These are phyloP conservation scores for Phacellophora camtschatica DNA, from an alignment of 30 jellyfish, hydroid and myxozoan species.

Conservation along the genomic window DNA sequence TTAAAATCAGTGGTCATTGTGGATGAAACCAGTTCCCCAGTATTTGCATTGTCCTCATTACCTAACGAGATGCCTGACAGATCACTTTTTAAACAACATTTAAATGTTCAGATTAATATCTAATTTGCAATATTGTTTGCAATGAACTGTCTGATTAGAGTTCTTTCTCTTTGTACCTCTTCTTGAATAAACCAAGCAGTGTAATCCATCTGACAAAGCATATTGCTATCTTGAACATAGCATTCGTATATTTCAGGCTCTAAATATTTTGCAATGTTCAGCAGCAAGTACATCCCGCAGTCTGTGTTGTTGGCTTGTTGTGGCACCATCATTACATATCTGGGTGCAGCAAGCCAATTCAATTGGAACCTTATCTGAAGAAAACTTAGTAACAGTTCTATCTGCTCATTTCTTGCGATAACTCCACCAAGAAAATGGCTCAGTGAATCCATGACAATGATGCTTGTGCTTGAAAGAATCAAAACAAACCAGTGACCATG, in stretches of 20 bases:
- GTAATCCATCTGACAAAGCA: neutral
- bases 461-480: slow-evolving; percentile 5
- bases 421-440: neutral
- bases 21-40: neutral
- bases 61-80: neutral
- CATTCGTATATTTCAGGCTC: neutral
- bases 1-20: neutral
- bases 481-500: slow-evolving; percentile 35
- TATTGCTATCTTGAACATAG: neutral
- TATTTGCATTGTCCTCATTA: no score
- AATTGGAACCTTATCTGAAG: neutral
- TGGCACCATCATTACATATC: neutral
- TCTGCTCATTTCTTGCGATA: neutral
- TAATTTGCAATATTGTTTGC: neutral
- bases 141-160: neutral
- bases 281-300: slow-evolving; percentile 28
- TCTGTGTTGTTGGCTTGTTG: slow-evolving; percentile 37
- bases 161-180: neutral
- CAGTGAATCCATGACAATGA: slow-evolving; percentile 34
- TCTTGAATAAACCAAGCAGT: neutral
- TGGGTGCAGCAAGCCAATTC: neutral
- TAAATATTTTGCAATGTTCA: neutral
- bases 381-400: neutral
- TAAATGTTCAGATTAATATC: neutral
- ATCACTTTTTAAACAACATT: neutral